Evolutionary conservation across 2,888 invertebrate species (phyloP), one percentile per base, ranked within the genome.

Genomic region (Meloe dianella): DNA sequence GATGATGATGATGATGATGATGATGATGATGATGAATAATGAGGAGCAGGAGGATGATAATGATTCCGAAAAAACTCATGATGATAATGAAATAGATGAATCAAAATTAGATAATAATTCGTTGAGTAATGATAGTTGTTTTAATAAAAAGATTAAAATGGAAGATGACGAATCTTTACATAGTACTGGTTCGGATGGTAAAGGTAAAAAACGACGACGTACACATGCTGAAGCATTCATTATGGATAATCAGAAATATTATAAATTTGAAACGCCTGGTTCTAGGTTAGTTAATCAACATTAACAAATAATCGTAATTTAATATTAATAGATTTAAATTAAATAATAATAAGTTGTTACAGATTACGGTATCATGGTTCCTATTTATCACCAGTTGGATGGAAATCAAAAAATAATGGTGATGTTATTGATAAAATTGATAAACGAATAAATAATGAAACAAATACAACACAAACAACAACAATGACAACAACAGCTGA

Each of bases 211-310:
- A 67, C 79, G 84, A 72, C 81, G 88, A 73, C 82, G 87, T 62
- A 87, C 87, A 3, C 88, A 88, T 64, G 86, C 87, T 0, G 88
- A 88, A 74, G 85, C 86, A 14, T 84, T 88, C 61, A 86, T 88
- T 56, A 83, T 84, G 75, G 88, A 89, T 78, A 88, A 89, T 78
- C 82, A 85, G 41, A 87, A 88, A 77, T 89, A 88, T 79, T 89
- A 88, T 76, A 84, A 84, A 72, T 84, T 84, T 71, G 84, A 84
- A 76, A 84, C 81, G 35, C 83, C 83, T 17, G 87, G 83, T 78
- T 86, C 82, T 81, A 87, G 81, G 83, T 83, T 74, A 75, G 78
- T 75, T 54, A 56, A 54, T 4, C n/a, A 38, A 35, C 65, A 24
- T 17, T 60, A 41, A 62, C 14, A 27, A 12, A 12, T 30, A 4